Base-by-base conservation (phyloP, 2,888 invertebrate species). In the Calameuta pallipes region DNA sequence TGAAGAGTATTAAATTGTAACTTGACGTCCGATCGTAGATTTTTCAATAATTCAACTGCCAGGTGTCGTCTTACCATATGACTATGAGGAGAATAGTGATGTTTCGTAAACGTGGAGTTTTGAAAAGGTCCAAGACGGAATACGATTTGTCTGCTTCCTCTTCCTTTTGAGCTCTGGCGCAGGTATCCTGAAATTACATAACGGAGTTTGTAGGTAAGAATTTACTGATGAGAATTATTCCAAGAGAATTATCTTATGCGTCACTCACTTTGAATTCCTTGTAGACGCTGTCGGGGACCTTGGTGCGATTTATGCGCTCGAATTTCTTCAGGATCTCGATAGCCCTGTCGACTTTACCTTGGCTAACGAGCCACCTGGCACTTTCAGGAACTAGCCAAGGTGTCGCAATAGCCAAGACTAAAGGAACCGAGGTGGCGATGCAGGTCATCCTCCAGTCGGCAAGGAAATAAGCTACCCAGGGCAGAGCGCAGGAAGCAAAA, bases 341-440 rank as follows among this genome's bases (percentile, higher is more conserved):
- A 0, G 97, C 97, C 88, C 95, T 95, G 85, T 97, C 96, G 4
- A 96, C 93, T 90, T 95, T 94, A 3, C 97, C 97, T 92, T 97
- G 97, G 0, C 97, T 97, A 1, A 97, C 95, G 69, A 98, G 92
- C 97, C 97, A 97, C 85, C 97, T 95, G 1, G 97, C 97, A 84
- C 97, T 97, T 92, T 97, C 97, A 0, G 97, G 97, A 0, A 97
- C 95, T 31, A 96, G 87, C 93, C 95, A 95, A 0, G 97, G 97
- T 0, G 97, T 96, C 0, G 95, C 92, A 4, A 95, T 90, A 0
- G 95, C 95, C 77, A 97, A 88, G 0, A 94, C 91, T 78, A 97
- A 93, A 0, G 97, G 97, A 0, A 94, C 93, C n/a, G 97, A 96
- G 33, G 96, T 97, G 0, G 94, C 94, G 77, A 97, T 92, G n/a